A percentile compares a stretch with the other conserved stretches of the same genome.
phyloP scores from a whole-genome alignment of 2,113 vertebrate genomes.

The Pandion haliaetus region DNA sequence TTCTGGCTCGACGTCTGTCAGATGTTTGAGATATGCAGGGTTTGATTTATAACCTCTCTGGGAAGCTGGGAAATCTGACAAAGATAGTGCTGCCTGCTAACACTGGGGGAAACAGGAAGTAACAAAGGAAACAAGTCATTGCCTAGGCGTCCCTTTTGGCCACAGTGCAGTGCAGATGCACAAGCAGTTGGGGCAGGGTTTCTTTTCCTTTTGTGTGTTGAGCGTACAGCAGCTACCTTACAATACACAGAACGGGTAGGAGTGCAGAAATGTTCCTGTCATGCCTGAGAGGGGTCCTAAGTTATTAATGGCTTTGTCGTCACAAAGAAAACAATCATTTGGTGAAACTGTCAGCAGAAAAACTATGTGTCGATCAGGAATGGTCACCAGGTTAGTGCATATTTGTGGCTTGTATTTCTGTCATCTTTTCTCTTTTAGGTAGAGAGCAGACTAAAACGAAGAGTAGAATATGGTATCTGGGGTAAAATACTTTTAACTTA shows the following conservation, averaged over 20 bases:
- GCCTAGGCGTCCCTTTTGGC: constrained; percentile 21
- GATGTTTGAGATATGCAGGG: neutral
- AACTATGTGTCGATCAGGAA: constrained; percentile 33
- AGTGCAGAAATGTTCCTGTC: neutral
- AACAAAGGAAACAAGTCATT: constrained; percentile 63
- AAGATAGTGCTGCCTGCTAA: neutral
- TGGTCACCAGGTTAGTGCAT: constrained; percentile 44
- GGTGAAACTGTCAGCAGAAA: neutral
- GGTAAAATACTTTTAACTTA: neutral
- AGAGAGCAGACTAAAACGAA: neutral
- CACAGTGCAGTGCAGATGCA: neutral
- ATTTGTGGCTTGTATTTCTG: neutral
- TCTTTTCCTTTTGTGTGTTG: neutral
- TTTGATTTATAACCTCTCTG: neutral
- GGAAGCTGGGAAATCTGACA: constrained; percentile 46
- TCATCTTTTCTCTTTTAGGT: neutral
- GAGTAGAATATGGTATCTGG: neutral
- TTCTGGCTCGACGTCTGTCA: neutral
- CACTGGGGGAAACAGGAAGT: constrained; percentile 58
- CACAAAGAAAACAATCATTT: neutral
- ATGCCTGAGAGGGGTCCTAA: constrained; percentile 4
- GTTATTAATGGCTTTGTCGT: constrained; percentile 38
- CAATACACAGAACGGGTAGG: neutral
- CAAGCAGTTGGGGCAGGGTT: neutral
- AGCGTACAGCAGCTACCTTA: neutral